These are phyloP conservation scores for Parotocinclus haroldoi DNA, from an alignment of 2,797 vertebrate species.

Conservation along the genomic window DNA sequence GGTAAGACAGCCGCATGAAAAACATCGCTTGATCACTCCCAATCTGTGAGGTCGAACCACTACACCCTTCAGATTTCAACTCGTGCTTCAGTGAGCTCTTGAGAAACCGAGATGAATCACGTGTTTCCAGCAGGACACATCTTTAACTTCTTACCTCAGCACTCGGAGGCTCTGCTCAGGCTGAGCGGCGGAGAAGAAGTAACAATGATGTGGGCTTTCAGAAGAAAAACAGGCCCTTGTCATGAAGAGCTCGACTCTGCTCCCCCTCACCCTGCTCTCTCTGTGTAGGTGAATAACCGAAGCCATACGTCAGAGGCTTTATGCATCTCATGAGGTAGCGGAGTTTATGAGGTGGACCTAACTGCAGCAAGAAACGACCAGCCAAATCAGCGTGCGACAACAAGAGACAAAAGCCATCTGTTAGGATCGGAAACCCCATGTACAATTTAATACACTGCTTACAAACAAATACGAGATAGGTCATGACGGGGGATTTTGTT, in stretches of 20 bases:
- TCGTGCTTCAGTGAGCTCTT: too few species aligned
- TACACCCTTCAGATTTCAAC: too few species aligned
- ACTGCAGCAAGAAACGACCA: conserved; percentile 45
- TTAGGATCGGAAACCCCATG: too few species aligned
- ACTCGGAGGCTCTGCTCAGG: background rate
- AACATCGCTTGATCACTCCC: too few species aligned
- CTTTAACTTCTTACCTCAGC: background rate
- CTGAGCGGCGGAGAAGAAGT: background rate
- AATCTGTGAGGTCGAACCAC: too few species aligned
- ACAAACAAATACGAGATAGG: too few species aligned
- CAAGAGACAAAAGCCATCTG: too few species aligned
- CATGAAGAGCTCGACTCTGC: conserved; percentile 9
- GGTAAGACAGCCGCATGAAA: too few species aligned
- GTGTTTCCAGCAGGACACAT: background rate
- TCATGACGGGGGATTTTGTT: too few species aligned
- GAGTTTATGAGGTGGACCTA: conserved; percentile 57
- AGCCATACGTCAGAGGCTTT: conserved; percentile 28
- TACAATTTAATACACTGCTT: too few species aligned
- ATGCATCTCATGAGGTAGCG: conserved; percentile 42
- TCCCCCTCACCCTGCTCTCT: background rate
- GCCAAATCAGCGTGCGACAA: background rate
- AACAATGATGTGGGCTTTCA: background rate
- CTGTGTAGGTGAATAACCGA: conserved; percentile 46
- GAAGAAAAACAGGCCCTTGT: conserved; percentile 9
- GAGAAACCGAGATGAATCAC: too few species aligned